Conservation (phyloP, 2,113 vertebrate genomes). For the Chrysochloris asiatica region DNA sequence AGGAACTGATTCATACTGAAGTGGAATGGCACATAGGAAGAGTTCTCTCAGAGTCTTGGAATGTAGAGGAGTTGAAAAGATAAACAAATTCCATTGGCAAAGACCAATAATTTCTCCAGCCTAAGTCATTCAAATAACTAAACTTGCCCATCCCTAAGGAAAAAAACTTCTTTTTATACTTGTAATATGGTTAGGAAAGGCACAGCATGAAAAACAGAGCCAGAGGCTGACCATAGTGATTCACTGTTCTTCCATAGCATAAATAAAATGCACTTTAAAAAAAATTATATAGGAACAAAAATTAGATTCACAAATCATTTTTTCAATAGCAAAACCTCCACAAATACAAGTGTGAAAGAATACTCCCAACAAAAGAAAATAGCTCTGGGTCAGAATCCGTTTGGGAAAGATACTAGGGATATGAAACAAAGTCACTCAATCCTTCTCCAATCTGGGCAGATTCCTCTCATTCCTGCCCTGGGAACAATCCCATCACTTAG, state of each 20-base stretch:
- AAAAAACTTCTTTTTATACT: slow-evolving; percentile 11
- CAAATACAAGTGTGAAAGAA: background rate
- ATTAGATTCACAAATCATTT: background rate
- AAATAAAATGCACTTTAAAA: slow-evolving; percentile 9
- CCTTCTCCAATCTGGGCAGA: slow-evolving; percentile 71
- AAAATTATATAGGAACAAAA: background rate
- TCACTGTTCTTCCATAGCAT: background rate
- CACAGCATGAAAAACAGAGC: background rate
- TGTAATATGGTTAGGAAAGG: background rate
- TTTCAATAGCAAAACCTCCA: background rate
- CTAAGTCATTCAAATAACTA: slow-evolving; percentile 27
- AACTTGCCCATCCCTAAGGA: background rate
- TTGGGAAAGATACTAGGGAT: background rate
- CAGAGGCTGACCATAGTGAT: background rate
- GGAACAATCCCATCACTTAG: slow-evolving; percentile 76
- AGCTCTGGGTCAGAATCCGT: background rate
- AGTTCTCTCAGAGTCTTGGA: slow-evolving; percentile 68
- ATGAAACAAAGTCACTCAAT: slow-evolving; percentile 1
- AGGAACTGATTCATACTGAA: slow-evolving; percentile 2
- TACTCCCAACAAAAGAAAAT: background rate
- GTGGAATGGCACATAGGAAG: background rate
- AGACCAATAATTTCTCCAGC: slow-evolving; percentile 57
- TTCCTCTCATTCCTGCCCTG: slow-evolving; percentile 78
- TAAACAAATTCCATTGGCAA: slow-evolving; percentile 73
- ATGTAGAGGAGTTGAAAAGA: slow-evolving; percentile 69